phyloP scores from a whole-genome alignment of 2,113 vertebrate species.

The Grantiella picta region DNA sequence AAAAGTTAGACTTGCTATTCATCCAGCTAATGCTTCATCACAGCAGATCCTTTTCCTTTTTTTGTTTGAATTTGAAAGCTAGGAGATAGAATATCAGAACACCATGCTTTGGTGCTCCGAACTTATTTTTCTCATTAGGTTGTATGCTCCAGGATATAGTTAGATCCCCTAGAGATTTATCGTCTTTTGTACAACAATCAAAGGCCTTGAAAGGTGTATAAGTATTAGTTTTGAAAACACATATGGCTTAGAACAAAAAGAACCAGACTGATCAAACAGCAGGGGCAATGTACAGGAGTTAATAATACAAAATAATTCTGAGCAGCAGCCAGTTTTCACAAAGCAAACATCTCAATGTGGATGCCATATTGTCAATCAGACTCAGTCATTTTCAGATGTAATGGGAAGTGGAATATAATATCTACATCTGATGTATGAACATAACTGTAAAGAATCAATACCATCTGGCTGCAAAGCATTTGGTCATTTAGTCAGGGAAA shows the following conservation, averaged over 20 bases:
- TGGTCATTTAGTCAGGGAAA: conserved; percentile 28
- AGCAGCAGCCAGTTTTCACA: conserved; percentile 50
- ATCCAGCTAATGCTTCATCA: conserved; percentile 25
- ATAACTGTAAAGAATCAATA: conserved; percentile 68
- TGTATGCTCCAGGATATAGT: conserved; percentile 49
- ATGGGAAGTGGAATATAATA: conserved; percentile 68
- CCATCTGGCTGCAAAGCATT: conserved; percentile 54
- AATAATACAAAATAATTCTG: conserved; percentile 63
- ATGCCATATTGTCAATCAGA: conserved; percentile 66
- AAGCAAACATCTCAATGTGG: conserved; percentile 60
- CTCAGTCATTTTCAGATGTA: conserved; percentile 58
- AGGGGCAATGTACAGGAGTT: conserved; percentile 47
- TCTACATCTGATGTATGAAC: conserved; percentile 63
- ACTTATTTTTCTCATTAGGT: conserved; percentile 62
- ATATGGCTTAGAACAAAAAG: conserved; percentile 62
- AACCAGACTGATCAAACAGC: conserved; percentile 58
- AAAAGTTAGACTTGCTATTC: conserved; percentile 13
- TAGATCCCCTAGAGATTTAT: conserved; percentile 47
- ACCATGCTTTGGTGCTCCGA: conserved; percentile 26
- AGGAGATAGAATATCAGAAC: conserved; percentile 51
- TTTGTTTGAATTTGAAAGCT: conserved; percentile 17
- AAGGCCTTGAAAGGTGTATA: conserved; percentile 51
- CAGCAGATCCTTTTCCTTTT: neutral
- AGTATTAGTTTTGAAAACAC: conserved; percentile 61
- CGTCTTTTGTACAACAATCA: conserved; percentile 39